Base-by-base conservation (phyloP, 2,797 vertebrate species). In the Rhodeus uyekii region DNA sequence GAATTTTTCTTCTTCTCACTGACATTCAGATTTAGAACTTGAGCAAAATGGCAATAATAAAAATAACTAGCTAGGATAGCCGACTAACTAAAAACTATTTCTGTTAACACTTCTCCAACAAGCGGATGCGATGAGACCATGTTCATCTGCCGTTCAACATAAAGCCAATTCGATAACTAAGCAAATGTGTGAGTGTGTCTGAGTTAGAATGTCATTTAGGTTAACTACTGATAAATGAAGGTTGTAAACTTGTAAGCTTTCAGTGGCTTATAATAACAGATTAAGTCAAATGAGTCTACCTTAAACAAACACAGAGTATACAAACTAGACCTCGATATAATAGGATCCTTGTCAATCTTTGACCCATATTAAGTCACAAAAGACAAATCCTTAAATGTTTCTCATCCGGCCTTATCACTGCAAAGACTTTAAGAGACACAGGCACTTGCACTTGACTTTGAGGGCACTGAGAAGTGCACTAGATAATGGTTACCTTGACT, bases 401-500 rank as follows among this genome's bases (percentile, higher is more conserved):
- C 53, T 74, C 24, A 64, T 64, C 60, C 67, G 61, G 24, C 36
- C 24, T 75, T 53, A 80, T 83, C 65, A 22, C 46, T 69, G 19
- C n/a, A 60, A n/a, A 50, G 42, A 81, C 48, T 77, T 74, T 67
- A 32, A 82, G 36, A 50, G 32, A 19, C 55, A 64, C 38, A 34
- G 58, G 24, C 36, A 64, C 48, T 79, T 34, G 65, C 65, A 76
- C 76, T 79, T 46, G 75, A 81, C 63, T 63, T 55, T 72, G 38
- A 81, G 74, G 55, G 72, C 63, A 55, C 78, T 63, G 24, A 75
- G 44, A 78, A 73, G 65, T 72, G 53, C 34, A 79, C 78, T 69
- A 68, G 75, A 77, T 63, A 27, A 39, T 86, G 36, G 85, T 91
- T 90, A 91, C 89, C 89, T 90, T 90, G 90, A 90, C 88, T 91